Base-by-base conservation (phyloP, 2,797 vertebrate species). In the Eulemur mongoz region DNA sequence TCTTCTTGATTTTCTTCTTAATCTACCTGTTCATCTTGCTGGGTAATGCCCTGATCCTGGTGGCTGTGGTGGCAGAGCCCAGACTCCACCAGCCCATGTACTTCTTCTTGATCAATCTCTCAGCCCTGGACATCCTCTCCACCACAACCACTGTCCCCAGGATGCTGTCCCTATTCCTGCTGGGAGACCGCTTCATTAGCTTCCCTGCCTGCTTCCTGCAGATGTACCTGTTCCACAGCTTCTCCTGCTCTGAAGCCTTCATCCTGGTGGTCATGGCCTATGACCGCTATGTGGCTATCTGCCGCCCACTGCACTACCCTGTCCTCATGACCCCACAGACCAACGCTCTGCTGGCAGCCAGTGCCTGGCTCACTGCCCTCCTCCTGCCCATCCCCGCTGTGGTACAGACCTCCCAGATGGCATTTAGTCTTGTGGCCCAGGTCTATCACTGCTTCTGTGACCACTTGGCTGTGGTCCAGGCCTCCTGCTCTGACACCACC, bases 361-460 rank as follows among this genome's bases (percentile, higher is more conserved):
- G 93, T n/a, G 97, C 96, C 63, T 98, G 97, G 95, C 32, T 92
- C 57, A 88, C 43, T 0, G 93, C 93, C 45, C 72, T 96, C 50
- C 69, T 96, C 40, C 69, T 97, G 52, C 94, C 95, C 32, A 23
- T 97, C 59, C 89, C 95, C 12, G 86, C 94, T 32, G 93, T 89
- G 1, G 80, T 91, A 12, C 2, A 97, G 87, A 98, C 93, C 4
- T 97, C 97, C 1, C 95, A 95, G 5, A 94, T 98, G 94, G 76
- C 43, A 0, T 97, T 9, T 79, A 1, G 81, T 17, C 87, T 7
- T 17, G 85, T 48, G 3, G 25, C 48, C 83, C 23, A 27, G 5
- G 87, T 97, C 61, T 90, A 95, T 48, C 78, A 97, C 57, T 97
- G 97, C n/a, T 97, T 97, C 85, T 98, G 97, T 75, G 97, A 97